These are phyloP conservation scores for Sebastes diploproa DNA, from an alignment of 2,797 vertebrate species.

Conservation along the genomic window DNA sequence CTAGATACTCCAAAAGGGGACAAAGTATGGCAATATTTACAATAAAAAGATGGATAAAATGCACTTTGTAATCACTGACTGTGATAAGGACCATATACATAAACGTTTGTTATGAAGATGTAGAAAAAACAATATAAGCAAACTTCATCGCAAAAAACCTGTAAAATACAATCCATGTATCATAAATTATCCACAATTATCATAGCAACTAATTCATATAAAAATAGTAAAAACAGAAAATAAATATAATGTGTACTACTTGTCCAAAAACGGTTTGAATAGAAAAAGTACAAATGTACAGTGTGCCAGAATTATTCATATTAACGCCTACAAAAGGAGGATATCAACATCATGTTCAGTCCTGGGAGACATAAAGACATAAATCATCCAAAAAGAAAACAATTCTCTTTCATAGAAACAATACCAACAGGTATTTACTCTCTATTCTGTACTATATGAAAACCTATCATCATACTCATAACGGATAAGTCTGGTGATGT, in stretches of 20 bases:
- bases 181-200: no score
- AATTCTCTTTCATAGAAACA: neutral
- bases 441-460: neutral
- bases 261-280: neutral
- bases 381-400: neutral
- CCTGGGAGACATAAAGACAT: neutral
- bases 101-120: neutral
- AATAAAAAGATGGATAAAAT: neutral
- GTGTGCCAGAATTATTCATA: neutral
- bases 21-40: neutral
- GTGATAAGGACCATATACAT: no score
- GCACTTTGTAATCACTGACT: neutral
- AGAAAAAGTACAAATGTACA: neutral
- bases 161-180: neutral
- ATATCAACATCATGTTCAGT: neutral
- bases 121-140: neutral
- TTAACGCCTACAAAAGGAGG: neutral
- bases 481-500: neutral
- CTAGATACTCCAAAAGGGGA: neutral
- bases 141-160: neutral
- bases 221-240: neutral
- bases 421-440: neutral
- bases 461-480: neutral
- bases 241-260: neutral
- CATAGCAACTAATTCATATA: no score